Conservation (phyloP, 2,888 invertebrate species). For the Capitulum mitella region DNA sequence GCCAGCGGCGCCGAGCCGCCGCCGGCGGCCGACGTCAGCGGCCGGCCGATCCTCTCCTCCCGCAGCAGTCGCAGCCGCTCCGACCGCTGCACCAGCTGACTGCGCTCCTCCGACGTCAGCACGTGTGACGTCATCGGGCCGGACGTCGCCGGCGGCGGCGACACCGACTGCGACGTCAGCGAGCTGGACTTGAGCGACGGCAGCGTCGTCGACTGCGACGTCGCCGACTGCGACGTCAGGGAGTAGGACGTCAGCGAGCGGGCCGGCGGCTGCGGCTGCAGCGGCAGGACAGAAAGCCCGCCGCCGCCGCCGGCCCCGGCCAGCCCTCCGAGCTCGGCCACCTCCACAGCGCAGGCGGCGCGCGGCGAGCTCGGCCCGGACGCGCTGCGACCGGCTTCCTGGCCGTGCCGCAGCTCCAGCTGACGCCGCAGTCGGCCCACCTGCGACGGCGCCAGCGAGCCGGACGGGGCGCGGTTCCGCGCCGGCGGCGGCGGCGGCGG, state of each 20-base stretch:
- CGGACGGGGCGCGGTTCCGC: background rate
- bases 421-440: background rate
- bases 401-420: background rate
- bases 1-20: no score
- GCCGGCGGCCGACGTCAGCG: background rate
- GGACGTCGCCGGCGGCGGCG: no score
- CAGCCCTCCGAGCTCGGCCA: background rate
- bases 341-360: background rate
- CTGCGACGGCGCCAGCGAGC: background rate
- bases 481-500: background rate
- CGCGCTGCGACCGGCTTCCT: background rate
- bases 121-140: background rate
- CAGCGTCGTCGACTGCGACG: background rate
- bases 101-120: background rate
- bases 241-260: background rate
- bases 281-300: background rate
- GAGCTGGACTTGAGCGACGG: background rate
- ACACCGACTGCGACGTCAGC: background rate
- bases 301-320: background rate
- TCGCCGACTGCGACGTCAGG: background rate
- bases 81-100: background rate
- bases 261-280: background rate
- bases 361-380: background rate
- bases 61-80: background rate
- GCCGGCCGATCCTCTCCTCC: background rate